Evolutionary conservation across 2,113 vertebrate species (phyloP).

Genomic region (Hucho hucho): DNA sequence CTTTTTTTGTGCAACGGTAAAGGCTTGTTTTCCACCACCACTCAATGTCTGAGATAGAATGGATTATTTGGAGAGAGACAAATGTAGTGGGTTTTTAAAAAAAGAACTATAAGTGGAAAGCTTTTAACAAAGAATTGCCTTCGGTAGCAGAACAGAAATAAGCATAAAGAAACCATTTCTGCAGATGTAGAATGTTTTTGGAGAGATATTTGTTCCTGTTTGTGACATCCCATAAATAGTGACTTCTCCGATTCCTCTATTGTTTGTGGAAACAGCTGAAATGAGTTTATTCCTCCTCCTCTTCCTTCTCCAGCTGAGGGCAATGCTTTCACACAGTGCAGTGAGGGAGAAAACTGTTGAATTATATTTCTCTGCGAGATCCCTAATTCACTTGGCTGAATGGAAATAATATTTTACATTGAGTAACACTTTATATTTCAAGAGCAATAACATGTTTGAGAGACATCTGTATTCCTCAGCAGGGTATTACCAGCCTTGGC

Average conservation of each 20-base stretch:
- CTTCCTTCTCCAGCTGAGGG: not conserved
- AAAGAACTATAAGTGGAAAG: not conserved
- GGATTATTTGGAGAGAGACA: constrained; percentile 3
- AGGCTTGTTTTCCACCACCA: not conserved
- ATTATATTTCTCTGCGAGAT: not conserved
- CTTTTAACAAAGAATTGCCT: constrained; percentile 1
- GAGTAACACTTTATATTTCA: not conserved
- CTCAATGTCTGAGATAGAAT: not conserved
- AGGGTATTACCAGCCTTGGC: not conserved
- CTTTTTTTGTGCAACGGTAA: not conserved
- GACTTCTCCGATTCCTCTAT: not conserved
- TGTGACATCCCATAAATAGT: constrained; percentile 22
- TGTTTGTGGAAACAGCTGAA: constrained; percentile 2
- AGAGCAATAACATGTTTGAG: not conserved
- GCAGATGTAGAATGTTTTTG: not conserved
- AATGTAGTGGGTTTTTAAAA: not conserved
- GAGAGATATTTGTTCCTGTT: constrained; percentile 14
- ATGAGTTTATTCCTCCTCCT: not conserved
- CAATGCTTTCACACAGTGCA: not conserved
- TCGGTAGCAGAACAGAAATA: not conserved
- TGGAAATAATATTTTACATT: not conserved
- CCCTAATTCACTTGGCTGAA: constrained; percentile 9
- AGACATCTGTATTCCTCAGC: not conserved
- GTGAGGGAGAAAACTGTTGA: not conserved
- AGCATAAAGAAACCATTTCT: too few relatives aligned